Evolutionary conservation across 2,113 vertebrate genomes (phyloP), one percentile per base, ranked within the genome.

Genomic region (Larimichthys polyactis): DNA sequence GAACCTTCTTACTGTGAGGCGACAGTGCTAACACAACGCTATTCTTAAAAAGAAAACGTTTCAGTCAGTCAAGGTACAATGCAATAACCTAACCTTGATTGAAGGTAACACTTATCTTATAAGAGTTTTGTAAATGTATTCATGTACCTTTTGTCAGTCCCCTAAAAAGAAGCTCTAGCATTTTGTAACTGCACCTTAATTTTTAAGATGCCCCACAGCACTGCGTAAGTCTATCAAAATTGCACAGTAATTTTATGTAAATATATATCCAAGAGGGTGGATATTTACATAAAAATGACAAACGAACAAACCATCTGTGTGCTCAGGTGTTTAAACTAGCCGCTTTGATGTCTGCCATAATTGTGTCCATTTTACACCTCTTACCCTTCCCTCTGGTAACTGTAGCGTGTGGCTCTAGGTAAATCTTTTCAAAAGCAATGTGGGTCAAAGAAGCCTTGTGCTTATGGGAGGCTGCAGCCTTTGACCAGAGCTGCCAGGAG

Each of bases 381-480:
- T 71, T 27, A 52, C 65, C 71, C 75, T 75, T 71, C 70, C 64
- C 52, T 82, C 52, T 75, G 65, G 67, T 89, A 36, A 71, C 57
- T 27, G 58, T 16, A 32, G n/a, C 36, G 43, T 10, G 11, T 12
- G 15, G 70, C 73, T 87, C 14, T 6, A 71, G 67, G 68, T 88
- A 57, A 84, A 88, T 62, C 85, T 71, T 89, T 90, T 84, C 68
- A 90, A 89, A 90, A 90, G 83, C 88, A 79, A 72, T 79, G 59
- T 73, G 81, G 83, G 82, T 89, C 71, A 89, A 74, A 84, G 69
- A 73, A 76, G 62, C 22, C 22, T 4, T 7, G 46, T 15, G 57
- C 75, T 90, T 76, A 46, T 20, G 74, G 86, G 76, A 87, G 80
- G 75, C 75, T 73, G 73, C 72, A 89, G 86, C 70, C 84, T 88